phyloP scores from a whole-genome alignment of 1,140 invertebrate genomes.

The Diuraphis noxia region DNA sequence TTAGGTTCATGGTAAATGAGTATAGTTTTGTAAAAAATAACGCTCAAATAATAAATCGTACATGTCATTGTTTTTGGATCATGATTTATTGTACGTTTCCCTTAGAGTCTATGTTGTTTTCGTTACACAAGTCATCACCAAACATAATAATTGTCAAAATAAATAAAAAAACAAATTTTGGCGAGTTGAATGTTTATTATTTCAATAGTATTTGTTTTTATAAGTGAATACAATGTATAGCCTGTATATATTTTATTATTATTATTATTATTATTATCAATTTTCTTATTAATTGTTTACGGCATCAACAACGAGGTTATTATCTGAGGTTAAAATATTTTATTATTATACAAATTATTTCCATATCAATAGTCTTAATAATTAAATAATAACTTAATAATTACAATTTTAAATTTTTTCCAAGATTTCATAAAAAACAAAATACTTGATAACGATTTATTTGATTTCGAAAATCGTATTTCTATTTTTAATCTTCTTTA shows the following conservation, averaged over 20 bases:
- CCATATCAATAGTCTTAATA: neutral
- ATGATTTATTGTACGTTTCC: constrained; percentile 6
- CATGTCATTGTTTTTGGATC: neutral
- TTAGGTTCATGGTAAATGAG: neutral
- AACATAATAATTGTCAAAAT: neutral
- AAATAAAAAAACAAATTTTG: neutral
- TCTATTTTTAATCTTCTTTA: neutral
- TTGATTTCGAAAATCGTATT: neutral
- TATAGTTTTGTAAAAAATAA: constrained; percentile 1
- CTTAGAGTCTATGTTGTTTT: neutral
- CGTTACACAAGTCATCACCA: neutral
- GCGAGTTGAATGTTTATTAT: neutral
- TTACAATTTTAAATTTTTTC: neutral
- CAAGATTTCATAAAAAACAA: neutral
- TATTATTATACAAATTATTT: constrained; percentile 8
- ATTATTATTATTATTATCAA: too few species aligned
- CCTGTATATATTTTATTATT: too few species aligned
- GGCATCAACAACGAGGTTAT: too few species aligned
- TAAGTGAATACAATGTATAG: neutral
- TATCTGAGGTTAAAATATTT: too few species aligned
- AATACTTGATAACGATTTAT: neutral
- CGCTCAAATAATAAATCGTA: neutral
- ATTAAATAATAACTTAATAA: too few species aligned
- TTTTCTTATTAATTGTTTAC: too few species aligned
- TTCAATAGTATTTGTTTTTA: neutral